Conservation (phyloP, 2,888 invertebrate genomes). For the Aquatica leii region DNA sequence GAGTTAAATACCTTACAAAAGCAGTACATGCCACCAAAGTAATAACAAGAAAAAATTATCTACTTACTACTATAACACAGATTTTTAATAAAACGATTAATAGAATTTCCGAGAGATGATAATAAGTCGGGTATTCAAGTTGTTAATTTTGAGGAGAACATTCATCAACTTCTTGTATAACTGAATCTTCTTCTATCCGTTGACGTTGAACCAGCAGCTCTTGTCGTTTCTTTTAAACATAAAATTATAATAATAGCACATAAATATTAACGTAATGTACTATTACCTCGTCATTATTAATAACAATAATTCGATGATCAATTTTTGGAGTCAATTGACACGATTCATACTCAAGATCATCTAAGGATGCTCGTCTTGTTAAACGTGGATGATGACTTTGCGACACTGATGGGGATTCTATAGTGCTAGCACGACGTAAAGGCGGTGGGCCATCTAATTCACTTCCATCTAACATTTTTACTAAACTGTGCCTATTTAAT, state of each 20-base stretch:
- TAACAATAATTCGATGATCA: conserved; percentile 81
- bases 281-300: conserved; percentile 78
- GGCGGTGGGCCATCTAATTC: conserved; percentile 79
- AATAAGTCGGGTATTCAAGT: conserved; percentile 7
- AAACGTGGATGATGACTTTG: conserved; percentile 60
- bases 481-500: conserved; percentile 72
- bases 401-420: conserved; percentile 51
- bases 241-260: not conserved
- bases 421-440: conserved; percentile 65
- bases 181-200: conserved; percentile 72
- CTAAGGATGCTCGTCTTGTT: conserved; percentile 76
- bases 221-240: conserved; percentile 64
- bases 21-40: too few relatives aligned
- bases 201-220: conserved; percentile 67
- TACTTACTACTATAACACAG: not conserved
- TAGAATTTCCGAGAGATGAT: too few relatives aligned
- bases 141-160: conserved; percentile 63
- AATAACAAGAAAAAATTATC: too few relatives aligned
- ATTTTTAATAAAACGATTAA: not conserved
- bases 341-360: conserved; percentile 82
- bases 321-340: conserved; percentile 82
- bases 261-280: too few relatives aligned
- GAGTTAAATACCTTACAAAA: too few relatives aligned
- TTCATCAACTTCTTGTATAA: conserved; percentile 76
- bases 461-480: conserved; percentile 76